Conservation (phyloP, 1,140 invertebrate species). For the Araneus ventricosus region DNA sequence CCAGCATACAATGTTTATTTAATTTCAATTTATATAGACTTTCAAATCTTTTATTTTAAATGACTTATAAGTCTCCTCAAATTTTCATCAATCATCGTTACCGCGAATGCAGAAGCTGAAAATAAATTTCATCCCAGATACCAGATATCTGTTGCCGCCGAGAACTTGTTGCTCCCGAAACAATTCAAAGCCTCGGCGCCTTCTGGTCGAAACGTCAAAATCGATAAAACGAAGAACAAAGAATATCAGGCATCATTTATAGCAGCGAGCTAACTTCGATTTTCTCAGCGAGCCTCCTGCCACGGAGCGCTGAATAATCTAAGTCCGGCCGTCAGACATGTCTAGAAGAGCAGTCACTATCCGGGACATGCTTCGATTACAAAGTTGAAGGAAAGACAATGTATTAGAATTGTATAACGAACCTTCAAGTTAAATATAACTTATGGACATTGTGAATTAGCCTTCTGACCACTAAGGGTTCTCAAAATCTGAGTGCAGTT, state of each 20-base stretch:
- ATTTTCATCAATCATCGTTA: too few species aligned
- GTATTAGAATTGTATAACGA: neutral
- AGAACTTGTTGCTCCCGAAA: neutral
- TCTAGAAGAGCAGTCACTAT: neutral
- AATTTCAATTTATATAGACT: too few species aligned
- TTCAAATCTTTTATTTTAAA: too few species aligned
- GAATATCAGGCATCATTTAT: constrained; percentile 18
- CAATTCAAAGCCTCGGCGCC: neutral
- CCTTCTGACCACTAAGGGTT: too few species aligned
- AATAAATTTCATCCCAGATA: neutral
- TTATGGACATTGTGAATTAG: neutral
- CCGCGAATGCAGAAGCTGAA: too few species aligned
- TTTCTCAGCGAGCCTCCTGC: neutral
- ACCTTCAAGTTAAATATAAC: neutral
- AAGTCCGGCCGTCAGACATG: neutral
- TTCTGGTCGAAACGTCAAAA: neutral
- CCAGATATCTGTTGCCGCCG: too few species aligned
- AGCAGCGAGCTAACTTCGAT: neutral
- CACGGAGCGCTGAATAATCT: neutral
- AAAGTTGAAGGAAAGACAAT: neutral
- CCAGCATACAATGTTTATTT: too few species aligned
- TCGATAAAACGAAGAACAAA: constrained; percentile 29
- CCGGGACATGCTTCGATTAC: neutral
- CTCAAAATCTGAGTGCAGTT: too few species aligned
- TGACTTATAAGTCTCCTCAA: too few species aligned